Evolutionary conservation across 2,888 invertebrate species (phyloP).

Genomic region (Artemia sp.): DNA sequence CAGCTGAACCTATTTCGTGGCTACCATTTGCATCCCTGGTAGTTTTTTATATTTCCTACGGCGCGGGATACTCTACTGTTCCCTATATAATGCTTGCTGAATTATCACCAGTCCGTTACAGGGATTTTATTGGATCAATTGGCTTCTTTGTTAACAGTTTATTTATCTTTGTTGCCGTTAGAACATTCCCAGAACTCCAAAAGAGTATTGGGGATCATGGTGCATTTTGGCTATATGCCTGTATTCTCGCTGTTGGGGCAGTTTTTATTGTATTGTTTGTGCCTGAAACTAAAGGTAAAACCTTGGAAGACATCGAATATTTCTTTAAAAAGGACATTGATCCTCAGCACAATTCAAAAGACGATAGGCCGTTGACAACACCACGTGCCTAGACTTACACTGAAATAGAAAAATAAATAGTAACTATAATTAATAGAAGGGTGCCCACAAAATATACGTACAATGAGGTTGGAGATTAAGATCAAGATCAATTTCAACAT

Average conservation of each 20-base stretch:
- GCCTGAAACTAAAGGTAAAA: slow-evolving; percentile 23
- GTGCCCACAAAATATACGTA: too few relatives aligned
- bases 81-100: slow-evolving; percentile 7
- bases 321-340: slow-evolving; percentile 13
- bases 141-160: neutral
- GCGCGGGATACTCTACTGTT: neutral
- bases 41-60: neutral
- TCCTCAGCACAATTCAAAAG: too few relatives aligned
- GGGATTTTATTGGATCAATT: neutral
- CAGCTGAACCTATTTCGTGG: slow-evolving; percentile 1
- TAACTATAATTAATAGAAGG: too few relatives aligned
- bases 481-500: too few relatives aligned
- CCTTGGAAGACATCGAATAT: slow-evolving; percentile 22
- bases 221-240: neutral
- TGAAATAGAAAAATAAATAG: too few relatives aligned
- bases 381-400: too few relatives aligned
- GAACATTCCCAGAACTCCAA: neutral
- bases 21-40: neutral
- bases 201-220: neutral
- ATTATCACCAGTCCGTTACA: neutral
- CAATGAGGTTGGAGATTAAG: too few relatives aligned
- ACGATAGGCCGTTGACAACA: too few relatives aligned
- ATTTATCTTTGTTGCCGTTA: neutral
- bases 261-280: slow-evolving; percentile 20
- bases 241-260: neutral